Base-by-base conservation (phyloP, 2,797 vertebrate species). In the Hoplostethus mediterraneus region DNA sequence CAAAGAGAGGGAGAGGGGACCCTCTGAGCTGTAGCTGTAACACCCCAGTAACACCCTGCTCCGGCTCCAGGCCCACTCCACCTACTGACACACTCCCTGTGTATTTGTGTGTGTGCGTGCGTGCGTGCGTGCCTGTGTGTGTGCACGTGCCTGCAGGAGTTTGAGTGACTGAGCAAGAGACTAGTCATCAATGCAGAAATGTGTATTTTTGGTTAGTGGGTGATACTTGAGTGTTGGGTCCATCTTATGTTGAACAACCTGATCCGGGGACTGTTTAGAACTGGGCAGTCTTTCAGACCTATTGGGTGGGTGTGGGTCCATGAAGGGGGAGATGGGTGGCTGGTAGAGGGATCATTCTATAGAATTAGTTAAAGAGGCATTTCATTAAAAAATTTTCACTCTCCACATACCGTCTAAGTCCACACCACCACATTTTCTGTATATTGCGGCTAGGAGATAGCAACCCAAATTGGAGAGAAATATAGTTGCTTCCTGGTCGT, bases 1-100 rank as follows among this genome's bases (percentile, higher is more conserved):
- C 58, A 57, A 63, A 82, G 66, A 76, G 62, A 59, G 75, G 59
- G 30, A 61, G 60, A 70, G 75, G 45, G 72, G 64, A 65, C 47
- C 28, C 56, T 70, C 71, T 61, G 72, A 82, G 58, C 69, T 73
- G 74, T 70, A 79, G 63, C 77, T 63, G 55, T 59, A 36, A 44
- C 21, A 61, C 6, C 52, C 17, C 13, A 36, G 31, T 25, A 71
- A 12, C 65, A 31, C 57, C 21, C 63, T 63, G 69, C 75, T 44
- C 61, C 25, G 68, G 72, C 67, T 88, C 71, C 81, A 79, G 70
- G 65, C 72, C 70, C 45, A 56, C 69, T 71, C 81, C 67, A 75
- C 75, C 76, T 79, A 80, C 69, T 71, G 77, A 87, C 68, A 80
- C 79, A 74, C 75, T 79, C 61, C 79, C 73, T 78, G 60, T 68